Base-by-base conservation (phyloP, 2,888 invertebrate genomes). In the Diabrotica balteata region DNA sequence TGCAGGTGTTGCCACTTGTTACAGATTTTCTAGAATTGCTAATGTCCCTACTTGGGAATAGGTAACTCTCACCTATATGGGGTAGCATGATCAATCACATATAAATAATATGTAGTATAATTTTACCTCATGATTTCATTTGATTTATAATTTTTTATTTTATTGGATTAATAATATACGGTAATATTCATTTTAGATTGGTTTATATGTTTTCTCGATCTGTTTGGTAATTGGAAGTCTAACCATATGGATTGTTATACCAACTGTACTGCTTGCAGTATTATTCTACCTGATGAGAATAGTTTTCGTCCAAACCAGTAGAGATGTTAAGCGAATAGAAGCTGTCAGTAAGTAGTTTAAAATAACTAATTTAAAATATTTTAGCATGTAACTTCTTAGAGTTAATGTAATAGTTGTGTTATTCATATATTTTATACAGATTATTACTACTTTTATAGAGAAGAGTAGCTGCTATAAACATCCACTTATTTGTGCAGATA, bases 241-340 rank as follows among this genome's bases (percentile, higher is more conserved):
- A n/a, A 92, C 91, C 83, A 88, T 88, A 76, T 89, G 88, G 87
- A 84, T 91, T 0, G 73, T 91, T 54, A 76, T 91, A 44, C 90
- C 91, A 0, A 90, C 91, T 0, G 82, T 86, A 0, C 78, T 90
- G 4, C 87, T 94, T 8, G 86, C 88, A 0, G 71, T 88, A 0
- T 77, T 91, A n/a, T 90, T 94, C 79, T 88, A 88, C 66, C 80
- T 87, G 7, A 80, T 93, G 22, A 81, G 93, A 44, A 82, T 85
- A 2, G 86, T 91, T 73, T 94, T 91, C 83, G 83, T 94, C 9
- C 80, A 86, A 17, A 91, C 92, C 9, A 91, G 92, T n/a, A 84
- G 93, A 42, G 91, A 91, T 76, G 82, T 94, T 46, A 94, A 90
- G 82, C 83, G 90, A 75, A 85, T 90, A 2, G 90, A 91, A 78